Percentiles rank a stretch among this genome's conserved stretches.
These are phyloP conservation scores for Abrostola tripartita DNA, from an alignment of 2,888 invertebrate genomes.

Conservation along the genomic window DNA sequence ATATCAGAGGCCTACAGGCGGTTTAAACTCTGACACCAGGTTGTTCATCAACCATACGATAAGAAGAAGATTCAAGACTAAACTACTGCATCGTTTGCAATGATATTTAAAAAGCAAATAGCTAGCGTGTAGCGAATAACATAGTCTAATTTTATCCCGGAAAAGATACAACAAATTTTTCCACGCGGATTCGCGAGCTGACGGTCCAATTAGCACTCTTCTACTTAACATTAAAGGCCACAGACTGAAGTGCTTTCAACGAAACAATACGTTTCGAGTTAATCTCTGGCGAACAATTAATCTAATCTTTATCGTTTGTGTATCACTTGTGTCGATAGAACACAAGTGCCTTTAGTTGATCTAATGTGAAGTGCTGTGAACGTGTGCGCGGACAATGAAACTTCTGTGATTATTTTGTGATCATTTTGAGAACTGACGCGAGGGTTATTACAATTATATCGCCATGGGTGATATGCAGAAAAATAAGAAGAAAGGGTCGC, in stretches of 20 bases:
- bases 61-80: no score
- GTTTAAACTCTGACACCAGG: no score
- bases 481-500: constrained; percentile 40
- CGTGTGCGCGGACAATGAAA: constrained; percentile 33
- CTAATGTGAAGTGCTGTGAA: constrained; percentile 20
- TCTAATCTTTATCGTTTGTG: constrained; percentile 31
- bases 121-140: no score
- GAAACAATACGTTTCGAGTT: constrained; percentile 14
- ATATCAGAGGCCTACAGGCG: no score
- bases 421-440: neutral
- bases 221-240: neutral
- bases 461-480: constrained; percentile 56
- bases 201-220: neutral
- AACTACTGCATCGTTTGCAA: no score
- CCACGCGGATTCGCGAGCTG: no score
- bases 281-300: constrained; percentile 12
- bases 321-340: constrained; percentile 29
- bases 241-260: neutral
- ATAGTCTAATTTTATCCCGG: no score
- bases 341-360: constrained; percentile 14
- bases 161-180: no score
- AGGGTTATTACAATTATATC: neutral
- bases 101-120: no score
- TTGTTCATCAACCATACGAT: no score
- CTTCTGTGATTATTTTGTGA: neutral